Percentiles rank a stretch among this genome's conserved stretches.
Conservation (phyloP, 2,888 invertebrate species). For the Oscheius onirici region DNA sequence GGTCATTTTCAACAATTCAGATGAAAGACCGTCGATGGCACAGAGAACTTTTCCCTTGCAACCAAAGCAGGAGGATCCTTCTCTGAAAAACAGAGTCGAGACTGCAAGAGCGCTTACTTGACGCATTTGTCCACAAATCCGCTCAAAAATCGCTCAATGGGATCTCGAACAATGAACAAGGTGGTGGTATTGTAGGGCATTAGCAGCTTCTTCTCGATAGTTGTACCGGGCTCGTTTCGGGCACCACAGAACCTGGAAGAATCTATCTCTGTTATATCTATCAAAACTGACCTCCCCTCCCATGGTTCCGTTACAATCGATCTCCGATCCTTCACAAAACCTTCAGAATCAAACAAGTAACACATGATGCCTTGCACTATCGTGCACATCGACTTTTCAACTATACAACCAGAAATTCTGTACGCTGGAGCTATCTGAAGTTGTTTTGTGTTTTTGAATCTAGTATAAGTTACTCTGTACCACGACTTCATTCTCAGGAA, state of each 20-base stretch:
- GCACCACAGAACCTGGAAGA: conserved; percentile 3
- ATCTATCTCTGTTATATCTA: neutral
- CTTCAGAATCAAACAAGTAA: conserved; percentile 22
- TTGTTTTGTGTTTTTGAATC: neutral
- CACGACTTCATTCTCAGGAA: conserved; percentile 13
- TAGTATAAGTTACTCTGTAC: neutral
- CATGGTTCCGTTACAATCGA: neutral
- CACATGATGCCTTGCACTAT: conserved; percentile 15
- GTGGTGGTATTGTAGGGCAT: neutral
- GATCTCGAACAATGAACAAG: conserved; percentile 20
- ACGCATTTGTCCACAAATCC: conserved; percentile 25
- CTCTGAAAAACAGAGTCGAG: neutral
- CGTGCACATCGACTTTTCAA: conserved; percentile 27
- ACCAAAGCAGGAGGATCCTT: conserved; percentile 9
- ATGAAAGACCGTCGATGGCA: neutral
- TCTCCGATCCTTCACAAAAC: neutral
- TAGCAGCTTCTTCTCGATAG: neutral
- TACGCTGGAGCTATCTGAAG: conserved; percentile 15
- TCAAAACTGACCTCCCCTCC: neutral
- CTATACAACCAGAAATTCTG: conserved; percentile 14
- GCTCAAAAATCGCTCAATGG: conserved; percentile 14
- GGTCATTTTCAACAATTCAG: neutral
- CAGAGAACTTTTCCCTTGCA: conserved; percentile 20
- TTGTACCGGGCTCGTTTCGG: conserved; percentile 11
- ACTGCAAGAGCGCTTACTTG: neutral